Base-by-base conservation (phyloP, 2,888 invertebrate genomes). In the Cryptocheilus praepositus region DNA sequence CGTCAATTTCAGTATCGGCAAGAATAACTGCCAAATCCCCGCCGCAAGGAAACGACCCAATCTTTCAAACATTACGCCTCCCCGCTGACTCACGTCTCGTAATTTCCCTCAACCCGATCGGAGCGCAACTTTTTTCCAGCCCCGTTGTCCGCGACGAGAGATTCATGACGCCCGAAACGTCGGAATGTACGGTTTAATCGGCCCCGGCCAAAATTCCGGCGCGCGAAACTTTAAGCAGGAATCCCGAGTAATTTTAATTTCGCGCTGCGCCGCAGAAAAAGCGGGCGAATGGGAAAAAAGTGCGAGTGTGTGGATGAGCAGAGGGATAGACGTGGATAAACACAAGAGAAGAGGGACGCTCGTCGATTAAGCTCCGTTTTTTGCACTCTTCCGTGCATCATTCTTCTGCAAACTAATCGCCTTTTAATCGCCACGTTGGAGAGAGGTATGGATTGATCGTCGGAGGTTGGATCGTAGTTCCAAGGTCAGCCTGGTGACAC, bases 341-440 rank as follows among this genome's bases (percentile, higher is more conserved):
- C 3, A 8, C 0, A 22, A 60, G 28, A 21, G 21, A 53, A 53
- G 11, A 43, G 53, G n/a, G 19, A 51, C 44, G 28, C 56, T 21
- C 46, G 16, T 51, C 56, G 59, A 67, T 56, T 21, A 43, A 60
- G 56, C 45, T 51, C 19, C 19, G 2, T 49, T n/a, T 46, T 19
- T 46, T 56, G 44, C 55, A 18, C 18, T 3, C 53, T 25, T 28
- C 52, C 43, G 36, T 53, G 57, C 49, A 59, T 53, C 51, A 66
- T 52, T 65, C 60, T 55, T 53, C 55, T 43, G 19, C 45, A 60
- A 69, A 22, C 55, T 60, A 62, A 66, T 54, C 54, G 62, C 15
- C 62, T 8, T 70, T 69, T 55, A 63, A 69, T 69, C 62, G 52
- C 25, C 43, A 25, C 36, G 36, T 53, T 36, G 36, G 36, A 36